phyloP scores from a whole-genome alignment of 1,140 invertebrate species.

The Danaus melanippus region DNA sequence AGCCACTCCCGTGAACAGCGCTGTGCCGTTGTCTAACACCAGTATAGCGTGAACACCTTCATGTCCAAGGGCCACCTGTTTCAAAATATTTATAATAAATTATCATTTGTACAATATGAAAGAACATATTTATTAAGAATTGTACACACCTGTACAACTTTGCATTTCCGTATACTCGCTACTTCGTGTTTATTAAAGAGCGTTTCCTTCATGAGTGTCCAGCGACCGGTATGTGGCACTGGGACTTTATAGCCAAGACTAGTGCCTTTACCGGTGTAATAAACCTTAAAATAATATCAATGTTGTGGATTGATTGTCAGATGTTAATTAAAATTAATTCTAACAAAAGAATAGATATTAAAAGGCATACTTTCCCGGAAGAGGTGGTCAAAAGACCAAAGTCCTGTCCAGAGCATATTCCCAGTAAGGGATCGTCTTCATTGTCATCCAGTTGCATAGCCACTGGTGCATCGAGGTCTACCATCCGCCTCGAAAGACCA shows the following conservation, averaged over 20 bases:
- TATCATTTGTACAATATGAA: not conserved
- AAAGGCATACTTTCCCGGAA: slow-evolving; percentile 76
- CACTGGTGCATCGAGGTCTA: slow-evolving; percentile 44
- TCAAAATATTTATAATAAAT: slow-evolving; percentile 40
- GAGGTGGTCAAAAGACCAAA: slow-evolving; percentile 85
- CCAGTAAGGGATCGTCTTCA: slow-evolving; percentile 49
- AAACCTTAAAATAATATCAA: slow-evolving; percentile 43
- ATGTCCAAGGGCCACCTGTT: slow-evolving; percentile 90
- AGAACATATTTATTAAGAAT: not conserved
- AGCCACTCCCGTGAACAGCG: slow-evolving; percentile 89
- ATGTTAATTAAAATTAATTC: too few relatives aligned
- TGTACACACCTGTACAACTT: slow-evolving; percentile 46
- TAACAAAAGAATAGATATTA: not conserved
- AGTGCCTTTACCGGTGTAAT: slow-evolving; percentile 59
- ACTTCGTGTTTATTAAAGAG: slow-evolving; percentile 45
- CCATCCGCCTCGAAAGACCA: slow-evolving; percentile 58
- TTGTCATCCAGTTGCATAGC: slow-evolving; percentile 57
- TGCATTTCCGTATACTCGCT: slow-evolving; percentile 44
- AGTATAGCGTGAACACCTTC: slow-evolving; percentile 93
- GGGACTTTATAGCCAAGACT: slow-evolving; percentile 57
- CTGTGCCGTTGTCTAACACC: slow-evolving; percentile 90
- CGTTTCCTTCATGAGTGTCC: slow-evolving; percentile 61
- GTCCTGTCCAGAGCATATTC: slow-evolving; percentile 82
- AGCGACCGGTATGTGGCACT: slow-evolving; percentile 43
- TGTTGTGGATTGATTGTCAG: too few relatives aligned